Evolutionary conservation across 2,113 vertebrate species (phyloP).

Genomic region (Ariopsis seemanni): DNA sequence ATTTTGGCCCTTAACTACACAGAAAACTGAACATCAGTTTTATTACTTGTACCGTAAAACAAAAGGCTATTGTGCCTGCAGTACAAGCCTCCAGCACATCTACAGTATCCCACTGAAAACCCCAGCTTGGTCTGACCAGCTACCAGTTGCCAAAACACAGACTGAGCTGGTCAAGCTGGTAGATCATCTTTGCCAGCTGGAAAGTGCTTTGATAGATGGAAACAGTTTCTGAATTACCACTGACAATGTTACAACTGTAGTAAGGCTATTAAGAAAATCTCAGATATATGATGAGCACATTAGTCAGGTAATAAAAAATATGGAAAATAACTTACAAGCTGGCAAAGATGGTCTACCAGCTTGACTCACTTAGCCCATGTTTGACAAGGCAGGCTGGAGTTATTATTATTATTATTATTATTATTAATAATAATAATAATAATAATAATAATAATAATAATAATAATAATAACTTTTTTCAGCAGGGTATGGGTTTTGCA

Average conservation of each 20-base stretch:
- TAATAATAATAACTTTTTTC: background rate
- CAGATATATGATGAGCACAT: background rate
- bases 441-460: too few relatives aligned
- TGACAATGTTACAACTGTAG: background rate
- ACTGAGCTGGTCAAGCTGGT: background rate
- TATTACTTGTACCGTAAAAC: background rate
- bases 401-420: background rate
- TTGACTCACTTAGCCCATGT: background rate
- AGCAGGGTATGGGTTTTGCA: background rate
- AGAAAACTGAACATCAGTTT: background rate
- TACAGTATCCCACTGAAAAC: background rate
- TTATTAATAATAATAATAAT: too few relatives aligned
- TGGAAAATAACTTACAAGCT: background rate
- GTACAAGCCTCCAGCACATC: background rate
- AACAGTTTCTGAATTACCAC: background rate
- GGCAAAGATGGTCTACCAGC: background rate
- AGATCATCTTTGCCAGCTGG: background rate
- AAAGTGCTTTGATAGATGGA: background rate
- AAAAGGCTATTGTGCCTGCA: background rate
- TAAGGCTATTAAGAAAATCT: background rate
- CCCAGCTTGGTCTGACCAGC: background rate
- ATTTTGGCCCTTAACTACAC: background rate
- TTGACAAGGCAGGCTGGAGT: background rate
- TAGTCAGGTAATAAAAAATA: background rate
- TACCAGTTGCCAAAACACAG: background rate